Evolutionary conservation across 2,113 vertebrate species (phyloP), one percentile per base, ranked within the genome.

Genomic region (Albula goreensis): DNA sequence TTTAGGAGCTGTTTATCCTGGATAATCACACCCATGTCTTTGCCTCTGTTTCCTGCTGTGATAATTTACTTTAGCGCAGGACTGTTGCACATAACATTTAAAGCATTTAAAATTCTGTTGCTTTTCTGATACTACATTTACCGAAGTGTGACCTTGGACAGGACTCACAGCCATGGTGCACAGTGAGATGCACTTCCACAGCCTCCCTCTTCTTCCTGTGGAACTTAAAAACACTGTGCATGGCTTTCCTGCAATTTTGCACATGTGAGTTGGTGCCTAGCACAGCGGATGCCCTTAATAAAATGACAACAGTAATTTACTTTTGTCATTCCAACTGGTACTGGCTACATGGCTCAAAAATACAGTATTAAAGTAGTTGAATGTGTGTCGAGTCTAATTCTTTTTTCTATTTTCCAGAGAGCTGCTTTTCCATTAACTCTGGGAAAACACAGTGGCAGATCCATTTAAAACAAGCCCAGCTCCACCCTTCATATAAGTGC

Each of bases 261-360:
- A 97, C 96, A 97, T 96, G 98, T 97, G 96, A 97, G 95, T 96
- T 97, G 93, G 96, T 94, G 96, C 94, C 96, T 96, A 97, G 97
- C 96, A 96, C 96, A 97, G 97, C 95, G 96, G 97, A 98, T 97
- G 95, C 96, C 96, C 97, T 98, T 99, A 99, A 99, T 99, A 98
- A 98, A 99, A 98, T 98, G 97, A 99, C 98, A 99, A 97, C 96
- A 97, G 97, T 97, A 97, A 99, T 99, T 99, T 99, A 96, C 97
- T 96, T 99, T 98, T 99, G 97, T 98, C 97, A 98, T 97, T 97
- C 97, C 93, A 96, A 96, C 96, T 95, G 95, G 96, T 96, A 94
- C 94, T 93, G 94, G 96, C 96, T 97, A 92, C 95, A 95, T 92
- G 94, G 95, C 97, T 99, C 97, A 98, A 99, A 99, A 98, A 97